A percentile compares a stretch with the other conserved stretches of the same genome.
Evolutionary conservation across 2,113 vertebrate species (phyloP).

Genomic region (Drymodes brunneopygia): DNA sequence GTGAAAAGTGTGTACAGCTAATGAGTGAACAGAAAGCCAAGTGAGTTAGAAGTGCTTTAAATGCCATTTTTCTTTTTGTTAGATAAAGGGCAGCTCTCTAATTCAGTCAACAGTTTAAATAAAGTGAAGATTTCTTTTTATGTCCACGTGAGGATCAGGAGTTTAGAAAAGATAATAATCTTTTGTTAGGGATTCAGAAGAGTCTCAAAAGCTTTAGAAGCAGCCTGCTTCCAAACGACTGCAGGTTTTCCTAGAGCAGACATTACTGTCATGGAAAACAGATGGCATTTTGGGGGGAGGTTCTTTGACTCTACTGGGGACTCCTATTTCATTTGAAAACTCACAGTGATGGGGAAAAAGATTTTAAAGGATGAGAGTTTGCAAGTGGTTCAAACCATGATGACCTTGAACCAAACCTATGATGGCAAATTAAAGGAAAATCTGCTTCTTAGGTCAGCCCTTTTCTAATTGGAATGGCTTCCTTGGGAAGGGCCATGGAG

Average conservation of each 20-base stretch:
- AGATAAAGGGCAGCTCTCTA: neutral
- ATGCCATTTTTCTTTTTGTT: neutral
- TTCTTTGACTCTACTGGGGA: neutral
- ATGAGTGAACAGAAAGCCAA: neutral
- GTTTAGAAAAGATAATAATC: neutral
- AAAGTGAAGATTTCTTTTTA: neutral
- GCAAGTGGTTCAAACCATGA: neutral
- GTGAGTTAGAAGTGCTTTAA: neutral
- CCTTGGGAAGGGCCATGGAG: neutral
- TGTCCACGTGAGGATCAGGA: neutral
- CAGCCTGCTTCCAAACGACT: neutral
- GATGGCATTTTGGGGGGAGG: neutral
- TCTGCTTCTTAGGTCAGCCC: neutral
- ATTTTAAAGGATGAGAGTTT: neutral
- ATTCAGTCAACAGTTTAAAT: neutral
- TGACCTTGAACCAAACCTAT: neutral
- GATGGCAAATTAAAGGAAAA: neutral
- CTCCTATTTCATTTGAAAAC: neutral
- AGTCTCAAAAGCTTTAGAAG: neutral
- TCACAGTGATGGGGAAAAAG: neutral
- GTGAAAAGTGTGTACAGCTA: slow-evolving; percentile 35
- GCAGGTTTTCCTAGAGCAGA: neutral
- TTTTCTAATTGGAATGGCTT: neutral
- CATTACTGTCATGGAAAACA: neutral
- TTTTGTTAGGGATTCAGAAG: neutral